These are phyloP conservation scores for Volucella zonaria DNA, from an alignment of 2,888 invertebrate species.

Conservation along the genomic window DNA sequence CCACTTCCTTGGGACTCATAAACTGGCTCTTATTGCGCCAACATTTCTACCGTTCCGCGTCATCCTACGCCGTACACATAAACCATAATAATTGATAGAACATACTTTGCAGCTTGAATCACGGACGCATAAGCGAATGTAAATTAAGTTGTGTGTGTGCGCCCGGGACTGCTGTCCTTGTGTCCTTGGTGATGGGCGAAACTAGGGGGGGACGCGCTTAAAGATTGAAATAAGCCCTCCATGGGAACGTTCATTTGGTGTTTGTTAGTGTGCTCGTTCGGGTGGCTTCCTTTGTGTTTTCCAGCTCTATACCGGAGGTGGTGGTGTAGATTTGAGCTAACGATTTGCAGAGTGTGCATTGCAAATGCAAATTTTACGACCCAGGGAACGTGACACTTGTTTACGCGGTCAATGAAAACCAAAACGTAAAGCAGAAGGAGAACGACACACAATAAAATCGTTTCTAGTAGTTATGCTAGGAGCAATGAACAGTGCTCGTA, in stretches of 20 bases:
- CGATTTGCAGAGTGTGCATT: constrained; percentile 59
- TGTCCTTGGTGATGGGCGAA: constrained; percentile 1
- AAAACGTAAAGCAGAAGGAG: constrained; percentile 28
- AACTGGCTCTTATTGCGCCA: constrained; percentile 63
- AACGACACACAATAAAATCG: not conserved
- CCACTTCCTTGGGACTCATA: constrained; percentile 57
- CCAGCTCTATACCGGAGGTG: constrained; percentile 27
- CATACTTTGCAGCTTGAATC: constrained; percentile 66
- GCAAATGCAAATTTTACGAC: constrained; percentile 66
- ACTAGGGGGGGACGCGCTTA: constrained; percentile 17
- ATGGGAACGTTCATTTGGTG: constrained; percentile 2
- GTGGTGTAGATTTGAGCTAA: constrained; percentile 56
- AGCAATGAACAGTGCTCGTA: not conserved
- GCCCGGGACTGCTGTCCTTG: constrained; percentile 37
- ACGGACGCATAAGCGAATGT: constrained; percentile 67
- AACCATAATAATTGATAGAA: constrained; percentile 70
- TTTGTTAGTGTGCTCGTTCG: constrained; percentile 12
- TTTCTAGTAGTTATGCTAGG: not conserved
- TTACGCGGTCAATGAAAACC: constrained; percentile 70
- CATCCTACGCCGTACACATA: constrained; percentile 50
- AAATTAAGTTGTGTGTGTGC: constrained; percentile 61
- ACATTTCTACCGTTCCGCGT: not conserved
- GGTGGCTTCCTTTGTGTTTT: constrained; percentile 18
- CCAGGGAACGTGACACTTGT: constrained; percentile 67
- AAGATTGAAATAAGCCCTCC: constrained; percentile 45